Evolutionary conservation across 2,113 vertebrate genomes (phyloP).

Genomic region (Chaenogobius annularis): DNA sequence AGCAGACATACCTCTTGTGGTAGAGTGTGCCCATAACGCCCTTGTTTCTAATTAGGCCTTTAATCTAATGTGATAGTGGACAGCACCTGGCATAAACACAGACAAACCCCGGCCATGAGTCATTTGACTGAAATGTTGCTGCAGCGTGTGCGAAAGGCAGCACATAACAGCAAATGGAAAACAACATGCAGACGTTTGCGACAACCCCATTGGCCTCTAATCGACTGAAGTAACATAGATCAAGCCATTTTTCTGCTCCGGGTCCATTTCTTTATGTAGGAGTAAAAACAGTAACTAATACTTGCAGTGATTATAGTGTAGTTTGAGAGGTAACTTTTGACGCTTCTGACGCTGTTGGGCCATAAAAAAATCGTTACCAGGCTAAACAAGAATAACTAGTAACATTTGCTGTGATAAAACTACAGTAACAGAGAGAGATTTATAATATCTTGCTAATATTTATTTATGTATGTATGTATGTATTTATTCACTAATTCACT

Average conservation of each 20-base stretch:
- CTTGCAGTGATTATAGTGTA: not conserved
- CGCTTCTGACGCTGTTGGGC: not conserved
- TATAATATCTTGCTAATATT: too few relatives aligned
- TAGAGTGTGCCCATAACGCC: not conserved
- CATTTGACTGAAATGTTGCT: not conserved
- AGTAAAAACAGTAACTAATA: not conserved
- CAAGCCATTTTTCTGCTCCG: not conserved
- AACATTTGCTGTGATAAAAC: too few relatives aligned
- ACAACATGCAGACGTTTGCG: not conserved
- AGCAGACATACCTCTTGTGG: not conserved
- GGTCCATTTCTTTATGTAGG: not conserved
- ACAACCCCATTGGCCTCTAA: not conserved
- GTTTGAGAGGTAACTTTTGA: not conserved
- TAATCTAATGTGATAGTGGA: not conserved
- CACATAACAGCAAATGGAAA: not conserved
- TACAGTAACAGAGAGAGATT: too few relatives aligned
- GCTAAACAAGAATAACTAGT: too few relatives aligned
- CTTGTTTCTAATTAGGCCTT: not conserved
- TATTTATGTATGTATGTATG: too few relatives aligned
- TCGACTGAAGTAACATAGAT: not conserved
- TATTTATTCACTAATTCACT: too few relatives aligned
- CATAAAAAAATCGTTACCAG: not conserved
- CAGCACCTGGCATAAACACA: not conserved
- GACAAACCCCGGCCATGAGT: not conserved
- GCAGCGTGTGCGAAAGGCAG: not conserved